These are phyloP conservation scores for Toxostoma redivivum DNA, from an alignment of 2,113 vertebrate genomes.

Conservation along the genomic window DNA sequence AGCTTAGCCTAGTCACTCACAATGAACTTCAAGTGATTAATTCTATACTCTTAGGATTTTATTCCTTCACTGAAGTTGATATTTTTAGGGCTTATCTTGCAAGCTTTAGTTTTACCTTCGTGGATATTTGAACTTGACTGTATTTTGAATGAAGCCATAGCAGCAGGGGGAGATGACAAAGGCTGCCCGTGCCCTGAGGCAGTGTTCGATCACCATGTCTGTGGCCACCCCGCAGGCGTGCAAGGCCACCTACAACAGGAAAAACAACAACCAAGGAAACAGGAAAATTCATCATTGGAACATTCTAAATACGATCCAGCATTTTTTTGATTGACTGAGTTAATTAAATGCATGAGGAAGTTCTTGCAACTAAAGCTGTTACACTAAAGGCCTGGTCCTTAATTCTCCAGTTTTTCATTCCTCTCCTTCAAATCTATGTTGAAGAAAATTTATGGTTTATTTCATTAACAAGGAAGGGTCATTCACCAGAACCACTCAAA, in stretches of 20 bases:
- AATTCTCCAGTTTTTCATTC: neutral
- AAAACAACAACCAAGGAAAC: neutral
- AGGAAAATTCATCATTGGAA: neutral
- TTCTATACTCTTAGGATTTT: neutral
- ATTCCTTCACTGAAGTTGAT: neutral
- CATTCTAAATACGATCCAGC: neutral
- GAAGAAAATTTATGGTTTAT: neutral
- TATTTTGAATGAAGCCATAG: constrained; percentile 97
- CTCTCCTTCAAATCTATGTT: neutral
- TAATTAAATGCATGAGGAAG: neutral
- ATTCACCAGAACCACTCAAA: neutral
- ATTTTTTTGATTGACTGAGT: neutral
- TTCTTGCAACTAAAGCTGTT: neutral
- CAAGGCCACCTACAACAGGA: constrained; percentile 83
- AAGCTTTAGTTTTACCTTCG: constrained; percentile 77
- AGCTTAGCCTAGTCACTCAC: neutral
- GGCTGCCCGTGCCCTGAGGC: constrained; percentile 79
- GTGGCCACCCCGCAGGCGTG: constrained; percentile 96
- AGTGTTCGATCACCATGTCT: constrained; percentile 95
- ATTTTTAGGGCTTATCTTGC: neutral
- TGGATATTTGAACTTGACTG: constrained; percentile 90
- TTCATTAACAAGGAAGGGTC: neutral
- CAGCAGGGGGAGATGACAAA: constrained; percentile 95
- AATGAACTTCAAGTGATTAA: neutral
- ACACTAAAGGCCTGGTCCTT: neutral